These are phyloP conservation scores for Pyrochroa serraticornis DNA, from an alignment of 2,888 invertebrate genomes.

Conservation along the genomic window DNA sequence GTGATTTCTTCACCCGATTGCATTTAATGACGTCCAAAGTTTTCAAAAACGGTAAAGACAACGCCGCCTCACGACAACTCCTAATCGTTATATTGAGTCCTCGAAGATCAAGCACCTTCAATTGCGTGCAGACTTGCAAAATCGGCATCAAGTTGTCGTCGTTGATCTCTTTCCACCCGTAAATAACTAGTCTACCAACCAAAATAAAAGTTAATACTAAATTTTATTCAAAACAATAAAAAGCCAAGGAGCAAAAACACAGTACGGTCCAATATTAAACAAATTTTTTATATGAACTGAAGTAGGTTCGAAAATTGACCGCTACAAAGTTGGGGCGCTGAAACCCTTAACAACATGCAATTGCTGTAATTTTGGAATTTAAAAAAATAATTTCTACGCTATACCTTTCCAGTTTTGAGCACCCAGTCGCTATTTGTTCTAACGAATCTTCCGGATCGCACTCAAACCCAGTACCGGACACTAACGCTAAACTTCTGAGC, in stretches of 20 bases:
- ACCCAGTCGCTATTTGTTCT: slow-evolving; percentile 46
- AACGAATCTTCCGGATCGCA: slow-evolving; percentile 48
- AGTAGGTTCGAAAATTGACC: too few relatives aligned
- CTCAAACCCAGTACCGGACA: slow-evolving; percentile 41
- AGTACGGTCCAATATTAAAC: too few relatives aligned
- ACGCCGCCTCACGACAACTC: slow-evolving; percentile 46
- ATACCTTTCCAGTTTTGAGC: slow-evolving; percentile 44
- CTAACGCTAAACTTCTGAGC: slow-evolving; percentile 39
- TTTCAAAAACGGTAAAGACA: slow-evolving; percentile 42
- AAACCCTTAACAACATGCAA: too few relatives aligned
- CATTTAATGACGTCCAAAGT: slow-evolving; percentile 44
- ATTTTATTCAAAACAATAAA: neutral
- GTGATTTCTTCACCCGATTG: slow-evolving; percentile 42
- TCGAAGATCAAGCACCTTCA: slow-evolving; percentile 42
- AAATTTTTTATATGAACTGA: too few relatives aligned
- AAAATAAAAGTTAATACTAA: slow-evolving; percentile 19
- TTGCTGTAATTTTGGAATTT: neutral
- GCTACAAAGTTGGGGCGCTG: too few relatives aligned
- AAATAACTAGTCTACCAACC: slow-evolving; percentile 43
- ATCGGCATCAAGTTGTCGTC: slow-evolving; percentile 46
- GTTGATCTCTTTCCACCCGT: slow-evolving; percentile 47
- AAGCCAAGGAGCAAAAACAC: too few relatives aligned
- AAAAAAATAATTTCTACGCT: neutral
- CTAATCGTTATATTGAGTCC: slow-evolving; percentile 46
- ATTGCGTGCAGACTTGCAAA: slow-evolving; percentile 43